These are phyloP conservation scores for Campoletis sonorensis DNA, from an alignment of 1,140 invertebrate genomes.

Conservation along the genomic window DNA sequence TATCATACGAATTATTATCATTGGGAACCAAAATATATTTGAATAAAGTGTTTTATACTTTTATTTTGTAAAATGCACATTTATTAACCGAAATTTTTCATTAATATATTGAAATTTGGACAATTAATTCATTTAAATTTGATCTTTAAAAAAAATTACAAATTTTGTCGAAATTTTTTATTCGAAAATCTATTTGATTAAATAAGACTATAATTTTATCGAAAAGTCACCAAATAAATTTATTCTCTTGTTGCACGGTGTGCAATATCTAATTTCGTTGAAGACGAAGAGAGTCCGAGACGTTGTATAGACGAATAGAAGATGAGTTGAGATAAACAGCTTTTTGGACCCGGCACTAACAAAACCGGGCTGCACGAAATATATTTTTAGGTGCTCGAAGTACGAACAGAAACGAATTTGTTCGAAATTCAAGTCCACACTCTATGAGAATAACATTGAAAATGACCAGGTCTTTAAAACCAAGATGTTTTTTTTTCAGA, in stretches of 20 bases:
- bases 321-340: conserved; percentile 6
- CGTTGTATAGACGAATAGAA: background rate
- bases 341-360: background rate
- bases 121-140: too few relatives aligned
- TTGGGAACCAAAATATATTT: too few relatives aligned
- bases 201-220: too few relatives aligned
- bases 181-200: too few relatives aligned
- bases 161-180: too few relatives aligned
- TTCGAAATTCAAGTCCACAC: background rate
- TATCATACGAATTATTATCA: too few relatives aligned
- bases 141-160: too few relatives aligned
- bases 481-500: too few relatives aligned
- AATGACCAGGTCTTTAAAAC: background rate
- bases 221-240: background rate
- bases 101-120: too few relatives aligned
- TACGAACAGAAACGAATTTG: background rate
- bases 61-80: too few relatives aligned
- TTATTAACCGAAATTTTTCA: too few relatives aligned
- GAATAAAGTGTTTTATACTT: too few relatives aligned
- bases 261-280: background rate
- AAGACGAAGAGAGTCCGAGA: background rate
- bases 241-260: background rate
- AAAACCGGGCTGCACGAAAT: background rate
- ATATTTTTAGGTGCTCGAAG: conserved; percentile 8
- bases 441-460: background rate